Evolutionary conservation across 2,888 invertebrate species (phyloP).

Genomic region (Drosophila melanosoma): DNA sequence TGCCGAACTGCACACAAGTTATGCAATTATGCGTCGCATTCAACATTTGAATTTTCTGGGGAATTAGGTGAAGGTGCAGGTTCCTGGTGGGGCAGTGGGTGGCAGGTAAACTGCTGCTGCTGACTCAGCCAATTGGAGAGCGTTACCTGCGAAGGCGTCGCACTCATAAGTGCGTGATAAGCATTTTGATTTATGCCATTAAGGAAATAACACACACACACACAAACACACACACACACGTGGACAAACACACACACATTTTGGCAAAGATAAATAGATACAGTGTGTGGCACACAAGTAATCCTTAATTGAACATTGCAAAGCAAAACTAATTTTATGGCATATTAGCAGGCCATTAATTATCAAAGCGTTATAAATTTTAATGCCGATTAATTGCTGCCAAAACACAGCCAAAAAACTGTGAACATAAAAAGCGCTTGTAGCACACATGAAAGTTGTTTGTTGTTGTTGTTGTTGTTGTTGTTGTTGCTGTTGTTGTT

Average conservation of each 20-base stretch:
- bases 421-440: constrained; percentile 60
- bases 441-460: constrained; percentile 51
- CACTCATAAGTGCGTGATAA: constrained; percentile 72
- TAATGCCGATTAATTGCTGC: constrained; percentile 80
- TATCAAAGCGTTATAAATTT: constrained; percentile 75
- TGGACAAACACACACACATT: constrained; percentile 1
- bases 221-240: constrained; percentile 5
- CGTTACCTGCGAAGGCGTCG: constrained; percentile 43
- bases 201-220: constrained; percentile 54
- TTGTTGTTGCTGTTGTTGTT: constrained; percentile 10
- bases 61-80: constrained; percentile 40
- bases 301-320: constrained; percentile 78
- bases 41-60: constrained; percentile 52
- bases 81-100: neutral
- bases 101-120: neutral
- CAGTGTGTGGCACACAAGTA: constrained; percentile 51
- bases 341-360: constrained; percentile 79
- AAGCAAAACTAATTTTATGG: constrained; percentile 74
- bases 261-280: constrained; percentile 43
- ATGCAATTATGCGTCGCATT: constrained; percentile 70
- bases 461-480: constrained; percentile 23
- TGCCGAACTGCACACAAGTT: constrained; percentile 56
- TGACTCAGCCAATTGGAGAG: constrained; percentile 31
- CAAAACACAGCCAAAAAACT: constrained; percentile 67
- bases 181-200: constrained; percentile 77